phyloP scores from a whole-genome alignment of 2,113 vertebrate species.

The Corvus hawaiiensis region DNA sequence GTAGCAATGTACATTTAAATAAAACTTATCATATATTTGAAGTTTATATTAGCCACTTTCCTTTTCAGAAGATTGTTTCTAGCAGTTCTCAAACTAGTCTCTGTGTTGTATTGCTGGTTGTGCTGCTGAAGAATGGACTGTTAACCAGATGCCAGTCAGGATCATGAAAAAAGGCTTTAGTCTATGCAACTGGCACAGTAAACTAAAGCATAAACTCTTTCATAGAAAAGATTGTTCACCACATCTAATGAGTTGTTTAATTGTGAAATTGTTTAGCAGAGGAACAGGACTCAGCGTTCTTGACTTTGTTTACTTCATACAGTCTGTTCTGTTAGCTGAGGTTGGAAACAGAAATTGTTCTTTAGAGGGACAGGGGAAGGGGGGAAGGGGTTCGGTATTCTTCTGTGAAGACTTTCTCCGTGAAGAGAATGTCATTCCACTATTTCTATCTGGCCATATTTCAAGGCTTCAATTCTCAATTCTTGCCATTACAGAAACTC shows the following conservation, averaged over 20 bases:
- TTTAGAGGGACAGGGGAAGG: background rate
- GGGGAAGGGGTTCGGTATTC: background rate
- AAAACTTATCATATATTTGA: background rate
- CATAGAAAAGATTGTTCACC: background rate
- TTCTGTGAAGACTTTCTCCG: background rate
- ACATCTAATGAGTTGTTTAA: background rate
- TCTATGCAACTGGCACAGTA: background rate
- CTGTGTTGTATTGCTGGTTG: background rate
- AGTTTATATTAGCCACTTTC: background rate
- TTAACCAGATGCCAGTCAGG: background rate
- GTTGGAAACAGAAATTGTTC: background rate
- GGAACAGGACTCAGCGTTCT: background rate
- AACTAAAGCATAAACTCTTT: background rate
- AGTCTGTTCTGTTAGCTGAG: background rate
- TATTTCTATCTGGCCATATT: background rate
- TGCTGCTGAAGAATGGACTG: background rate
- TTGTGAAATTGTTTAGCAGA: background rate
- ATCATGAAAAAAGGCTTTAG: background rate
- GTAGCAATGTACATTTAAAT: background rate
- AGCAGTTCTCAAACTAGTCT: background rate
- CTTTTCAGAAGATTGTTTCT: background rate
- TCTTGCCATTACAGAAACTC: background rate
- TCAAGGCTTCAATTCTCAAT: background rate
- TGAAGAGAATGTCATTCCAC: background rate
- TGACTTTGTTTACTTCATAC: background rate